Evolutionary conservation across 1,140 invertebrate genomes (phyloP).

Genomic region (Ruditapes philippinarum): DNA sequence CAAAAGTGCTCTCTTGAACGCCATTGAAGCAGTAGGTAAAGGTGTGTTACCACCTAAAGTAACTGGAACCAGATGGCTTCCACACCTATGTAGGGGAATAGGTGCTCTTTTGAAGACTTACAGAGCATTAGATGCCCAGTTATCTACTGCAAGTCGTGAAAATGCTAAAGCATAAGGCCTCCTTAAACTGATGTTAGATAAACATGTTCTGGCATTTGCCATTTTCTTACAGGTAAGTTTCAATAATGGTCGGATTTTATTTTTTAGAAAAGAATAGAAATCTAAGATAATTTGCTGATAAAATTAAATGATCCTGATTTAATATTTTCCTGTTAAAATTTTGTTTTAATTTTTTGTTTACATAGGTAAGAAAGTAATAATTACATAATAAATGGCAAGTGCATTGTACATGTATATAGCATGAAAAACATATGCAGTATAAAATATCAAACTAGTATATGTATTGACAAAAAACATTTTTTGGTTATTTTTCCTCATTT

Average conservation of each 20-base stretch:
- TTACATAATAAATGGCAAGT: too few species aligned
- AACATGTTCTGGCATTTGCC: not conserved
- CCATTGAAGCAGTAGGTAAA: not conserved
- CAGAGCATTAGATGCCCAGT: slow-evolving; percentile 45
- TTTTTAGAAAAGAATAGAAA: not conserved
- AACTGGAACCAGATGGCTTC: slow-evolving; percentile 40
- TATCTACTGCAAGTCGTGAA: slow-evolving; percentile 1
- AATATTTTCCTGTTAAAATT: too few species aligned
- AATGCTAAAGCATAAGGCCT: slow-evolving; percentile 54
- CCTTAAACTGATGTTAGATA: slow-evolving; percentile 36
- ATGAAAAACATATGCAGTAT: too few species aligned
- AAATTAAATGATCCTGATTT: not conserved
- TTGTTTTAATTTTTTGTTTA: too few species aligned
- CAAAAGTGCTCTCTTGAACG: slow-evolving; percentile 32
- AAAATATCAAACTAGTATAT: too few species aligned
- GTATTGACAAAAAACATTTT: too few species aligned
- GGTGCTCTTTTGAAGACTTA: not conserved
- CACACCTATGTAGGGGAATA: slow-evolving; percentile 30
- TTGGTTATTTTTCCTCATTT: too few species aligned
- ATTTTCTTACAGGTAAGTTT: slow-evolving; percentile 47
- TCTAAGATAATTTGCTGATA: not conserved
- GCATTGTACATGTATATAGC: too few species aligned
- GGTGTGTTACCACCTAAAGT: slow-evolving; percentile 30
- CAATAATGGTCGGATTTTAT: not conserved
- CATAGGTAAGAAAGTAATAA: too few species aligned